phyloP scores from a whole-genome alignment of 2,888 invertebrate species.

The Cantharis rufa region DNA sequence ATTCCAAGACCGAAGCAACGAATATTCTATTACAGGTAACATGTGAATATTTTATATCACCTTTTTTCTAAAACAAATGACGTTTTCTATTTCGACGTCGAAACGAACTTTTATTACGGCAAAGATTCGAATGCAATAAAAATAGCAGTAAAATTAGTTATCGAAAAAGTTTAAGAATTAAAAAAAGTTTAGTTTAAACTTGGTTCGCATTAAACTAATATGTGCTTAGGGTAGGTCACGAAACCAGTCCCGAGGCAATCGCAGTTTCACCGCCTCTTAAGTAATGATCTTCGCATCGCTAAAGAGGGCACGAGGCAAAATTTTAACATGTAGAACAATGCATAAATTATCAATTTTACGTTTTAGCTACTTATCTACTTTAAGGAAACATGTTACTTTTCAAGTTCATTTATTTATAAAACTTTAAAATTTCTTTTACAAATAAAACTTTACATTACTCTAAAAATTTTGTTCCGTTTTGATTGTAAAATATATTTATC shows the following conservation, averaged over 20 bases:
- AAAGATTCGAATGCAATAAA: neutral
- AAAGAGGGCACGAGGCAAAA: constrained; percentile 43
- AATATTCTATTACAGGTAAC: constrained; percentile 37
- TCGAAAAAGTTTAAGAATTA: constrained; percentile 20
- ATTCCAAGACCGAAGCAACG: constrained; percentile 31
- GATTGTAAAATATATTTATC: neutral
- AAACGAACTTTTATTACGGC: neutral
- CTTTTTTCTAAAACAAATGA: constrained; percentile 27
- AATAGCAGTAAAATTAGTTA: neutral
- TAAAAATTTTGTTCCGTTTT: neutral
- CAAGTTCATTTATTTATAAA: neutral
- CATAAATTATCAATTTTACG: constrained; percentile 10
- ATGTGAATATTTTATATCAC: constrained; percentile 41
- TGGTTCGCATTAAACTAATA: constrained; percentile 51
- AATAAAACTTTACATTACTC: neutral
- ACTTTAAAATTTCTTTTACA: neutral
- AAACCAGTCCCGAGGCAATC: constrained; percentile 45
- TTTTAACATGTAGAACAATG: constrained; percentile 43
- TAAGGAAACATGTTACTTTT: neutral
- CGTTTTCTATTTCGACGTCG: constrained; percentile 14
- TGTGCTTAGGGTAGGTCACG: constrained; percentile 50
- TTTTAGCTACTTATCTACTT: neutral
- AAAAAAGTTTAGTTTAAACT: constrained; percentile 26
- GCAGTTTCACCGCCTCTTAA: constrained; percentile 49
- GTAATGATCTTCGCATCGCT: constrained; percentile 48